A percentile compares a stretch with the other conserved stretches of the same genome.
phyloP scores from a whole-genome alignment of 2,888 invertebrate species.

The Hydrotaea cyrtoneurina region DNA sequence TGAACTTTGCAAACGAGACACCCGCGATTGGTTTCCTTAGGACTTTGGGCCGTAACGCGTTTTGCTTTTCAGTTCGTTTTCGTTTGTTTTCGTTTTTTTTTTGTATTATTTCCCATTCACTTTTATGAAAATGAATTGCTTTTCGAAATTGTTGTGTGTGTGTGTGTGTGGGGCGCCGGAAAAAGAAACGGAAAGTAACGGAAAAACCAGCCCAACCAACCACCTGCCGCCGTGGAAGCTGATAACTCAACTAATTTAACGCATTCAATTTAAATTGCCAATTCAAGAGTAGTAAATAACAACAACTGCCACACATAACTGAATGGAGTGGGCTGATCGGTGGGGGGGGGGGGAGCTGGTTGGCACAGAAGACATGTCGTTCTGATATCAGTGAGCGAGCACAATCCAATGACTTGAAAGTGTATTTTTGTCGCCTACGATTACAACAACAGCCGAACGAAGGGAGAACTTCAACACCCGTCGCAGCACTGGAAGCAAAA shows the following conservation, averaged over 20 bases:
- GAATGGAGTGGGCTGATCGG: background rate
- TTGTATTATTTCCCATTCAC: too few relatives aligned
- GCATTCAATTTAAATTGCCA: slow-evolving; percentile 80
- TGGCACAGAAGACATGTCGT: background rate
- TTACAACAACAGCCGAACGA: slow-evolving; percentile 34
- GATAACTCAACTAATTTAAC: slow-evolving; percentile 80
- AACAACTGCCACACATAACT: background rate
- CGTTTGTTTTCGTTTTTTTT: too few relatives aligned
- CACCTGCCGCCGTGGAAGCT: slow-evolving; percentile 78
- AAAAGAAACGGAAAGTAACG: background rate
- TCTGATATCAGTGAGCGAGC: slow-evolving; percentile 26
- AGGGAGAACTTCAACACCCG: slow-evolving; percentile 4
- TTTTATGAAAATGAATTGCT: slow-evolving; percentile 19
- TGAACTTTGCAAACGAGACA: background rate
- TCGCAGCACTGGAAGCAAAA: background rate
- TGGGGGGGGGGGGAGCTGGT: background rate
- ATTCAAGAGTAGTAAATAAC: slow-evolving; percentile 71
- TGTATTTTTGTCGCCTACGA: slow-evolving; percentile 59
- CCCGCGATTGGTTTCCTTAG: background rate
- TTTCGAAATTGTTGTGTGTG: background rate
- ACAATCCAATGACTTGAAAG: slow-evolving; percentile 39
- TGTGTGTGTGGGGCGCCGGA: background rate
- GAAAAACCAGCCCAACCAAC: slow-evolving; percentile 34
- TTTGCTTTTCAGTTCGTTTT: background rate
- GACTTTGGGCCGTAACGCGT: background rate